These are phyloP conservation scores for Anticlea derivata DNA, from an alignment of 2,888 invertebrate genomes.

Conservation along the genomic window DNA sequence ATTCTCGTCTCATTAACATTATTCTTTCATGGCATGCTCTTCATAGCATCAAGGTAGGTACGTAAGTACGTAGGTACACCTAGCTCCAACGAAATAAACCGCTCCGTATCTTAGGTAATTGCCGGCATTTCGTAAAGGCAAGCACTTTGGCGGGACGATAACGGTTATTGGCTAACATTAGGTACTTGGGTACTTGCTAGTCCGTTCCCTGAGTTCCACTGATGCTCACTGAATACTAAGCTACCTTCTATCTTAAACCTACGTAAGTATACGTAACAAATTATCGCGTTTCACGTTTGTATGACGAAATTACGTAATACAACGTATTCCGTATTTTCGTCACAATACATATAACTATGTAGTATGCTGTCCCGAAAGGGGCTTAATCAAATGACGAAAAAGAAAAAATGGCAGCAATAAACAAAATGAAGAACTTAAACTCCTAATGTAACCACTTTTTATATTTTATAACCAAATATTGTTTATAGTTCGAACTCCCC, in stretches of 20 bases:
- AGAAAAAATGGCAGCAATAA: too few relatives aligned
- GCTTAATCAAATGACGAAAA: too few relatives aligned
- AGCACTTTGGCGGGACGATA: slow-evolving; percentile 63
- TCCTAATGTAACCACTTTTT: too few relatives aligned
- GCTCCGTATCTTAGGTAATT: slow-evolving; percentile 50
- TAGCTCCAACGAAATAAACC: slow-evolving; percentile 49
- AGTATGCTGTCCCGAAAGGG: too few relatives aligned
- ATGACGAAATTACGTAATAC: slow-evolving; percentile 48
- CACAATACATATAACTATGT: too few relatives aligned
- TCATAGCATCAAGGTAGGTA: not conserved
- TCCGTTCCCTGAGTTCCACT: slow-evolving; percentile 52
- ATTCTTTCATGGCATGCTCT: too few relatives aligned
- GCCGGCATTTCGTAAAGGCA: slow-evolving; percentile 61
- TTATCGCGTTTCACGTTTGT: slow-evolving; percentile 15
- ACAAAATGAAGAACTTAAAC: too few relatives aligned
- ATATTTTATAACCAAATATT: slow-evolving; percentile 66
- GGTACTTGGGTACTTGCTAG: slow-evolving; percentile 57
- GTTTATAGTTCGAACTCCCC: slow-evolving; percentile 16
- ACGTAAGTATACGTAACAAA: slow-evolving; percentile 17
- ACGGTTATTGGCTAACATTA: slow-evolving; percentile 74
- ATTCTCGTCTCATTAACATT: too few relatives aligned
- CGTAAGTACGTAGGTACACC: not conserved
- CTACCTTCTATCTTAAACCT: slow-evolving; percentile 31
- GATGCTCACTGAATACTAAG: slow-evolving; percentile 58
- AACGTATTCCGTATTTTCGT: too few relatives aligned